Base-by-base conservation (phyloP, 2,888 invertebrate genomes). In the Nymphalis urticae region DNA sequence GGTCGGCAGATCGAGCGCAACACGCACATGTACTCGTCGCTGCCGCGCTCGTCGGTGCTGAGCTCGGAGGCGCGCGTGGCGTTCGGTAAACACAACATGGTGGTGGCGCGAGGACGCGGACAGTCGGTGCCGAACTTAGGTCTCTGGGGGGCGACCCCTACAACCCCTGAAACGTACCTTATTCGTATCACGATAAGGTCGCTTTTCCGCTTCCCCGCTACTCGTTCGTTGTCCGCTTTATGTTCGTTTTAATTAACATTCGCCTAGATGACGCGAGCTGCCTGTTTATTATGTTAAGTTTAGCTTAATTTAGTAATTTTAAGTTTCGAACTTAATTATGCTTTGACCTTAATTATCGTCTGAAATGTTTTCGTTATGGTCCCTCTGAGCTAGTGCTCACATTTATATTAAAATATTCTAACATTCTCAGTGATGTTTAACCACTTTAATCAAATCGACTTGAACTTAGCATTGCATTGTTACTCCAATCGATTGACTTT, bases 91-190 rank as follows among this genome's bases (percentile, higher is more conserved):
- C 86, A 82, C 79, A 87, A 83, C 83, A 85, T 85, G 87, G 87
- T 87, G 87, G 87, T 86, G 86, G 87, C 88, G 80, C 86, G 90
- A 82, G 91, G 89, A 74, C 94, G 95, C 92, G 79, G 79, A 73
- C 96, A 95, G 84, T 97, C 97, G 82, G 97, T 97, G 86, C 98
- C 98, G 82, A 97, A 97, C 93, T 93, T 98, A 97, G 97, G 97
- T 97, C 88, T 87, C 82, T 86, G 79, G 76, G 79, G 77, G 76
- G 27, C 27, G 27, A 32, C 27, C 27, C 27, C 27, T 32, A 32
- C 74, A 76, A 74, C 42, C 56, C 58, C 54, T 16, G 32, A 56
- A 4, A 42, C 36, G 10, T 42, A 13, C 64, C 53, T 36, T 65
- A 62, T 54, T 6, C 13, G 6, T 2, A 62, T 21, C 13, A 19